Conservation (phyloP, 2,113 vertebrate species). For the Pica pica region DNA sequence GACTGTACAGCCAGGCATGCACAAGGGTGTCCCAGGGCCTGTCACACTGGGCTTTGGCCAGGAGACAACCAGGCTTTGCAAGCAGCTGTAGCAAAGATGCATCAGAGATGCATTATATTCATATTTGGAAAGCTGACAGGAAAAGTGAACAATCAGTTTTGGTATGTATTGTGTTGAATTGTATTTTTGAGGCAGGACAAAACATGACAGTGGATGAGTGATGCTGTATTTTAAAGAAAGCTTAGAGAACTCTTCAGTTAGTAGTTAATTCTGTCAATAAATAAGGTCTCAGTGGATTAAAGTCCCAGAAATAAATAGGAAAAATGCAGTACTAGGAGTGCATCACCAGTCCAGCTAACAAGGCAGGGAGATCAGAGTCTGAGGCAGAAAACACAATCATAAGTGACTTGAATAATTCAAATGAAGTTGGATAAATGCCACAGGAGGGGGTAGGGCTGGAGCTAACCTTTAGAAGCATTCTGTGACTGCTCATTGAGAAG, state of each 20-base stretch:
- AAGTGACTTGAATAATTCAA: neutral
- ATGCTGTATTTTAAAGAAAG: neutral
- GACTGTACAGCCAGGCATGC: neutral
- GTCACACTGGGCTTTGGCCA: neutral
- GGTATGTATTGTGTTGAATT: neutral
- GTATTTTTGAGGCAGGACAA: neutral
- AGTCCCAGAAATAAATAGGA: neutral
- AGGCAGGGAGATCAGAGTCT: neutral
- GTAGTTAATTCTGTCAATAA: neutral
- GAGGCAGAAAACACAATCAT: neutral
- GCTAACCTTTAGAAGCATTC: neutral
- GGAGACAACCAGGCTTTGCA: neutral
- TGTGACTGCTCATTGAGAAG: neutral
- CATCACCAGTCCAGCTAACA: neutral
- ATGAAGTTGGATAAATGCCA: neutral
- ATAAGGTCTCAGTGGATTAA: neutral
- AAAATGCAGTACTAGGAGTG: neutral
- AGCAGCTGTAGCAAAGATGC: neutral
- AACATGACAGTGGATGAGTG: neutral
- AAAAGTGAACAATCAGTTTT: neutral
- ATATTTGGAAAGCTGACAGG: neutral
- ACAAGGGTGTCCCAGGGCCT: neutral
- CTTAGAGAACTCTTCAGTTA: neutral
- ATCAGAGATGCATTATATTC: neutral
- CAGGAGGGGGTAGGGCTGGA: neutral